These are phyloP conservation scores for Potorous gilbertii DNA, from an alignment of 2,797 vertebrate genomes.

Conservation along the genomic window DNA sequence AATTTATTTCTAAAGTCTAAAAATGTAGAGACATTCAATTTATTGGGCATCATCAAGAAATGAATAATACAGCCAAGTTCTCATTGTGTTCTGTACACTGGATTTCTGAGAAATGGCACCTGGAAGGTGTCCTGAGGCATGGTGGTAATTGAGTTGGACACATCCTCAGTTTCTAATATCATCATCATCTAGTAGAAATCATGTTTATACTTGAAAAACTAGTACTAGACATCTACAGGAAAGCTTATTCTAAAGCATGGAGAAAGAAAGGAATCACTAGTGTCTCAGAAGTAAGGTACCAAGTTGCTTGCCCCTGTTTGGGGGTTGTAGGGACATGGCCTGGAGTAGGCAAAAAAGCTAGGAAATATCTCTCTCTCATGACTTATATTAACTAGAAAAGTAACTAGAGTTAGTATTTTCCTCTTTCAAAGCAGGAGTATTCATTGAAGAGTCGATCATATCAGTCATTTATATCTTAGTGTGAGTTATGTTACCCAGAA, in stretches of 20 bases:
- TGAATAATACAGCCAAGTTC: constrained; percentile 47
- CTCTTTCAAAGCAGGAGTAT: constrained; percentile 14
- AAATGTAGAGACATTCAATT: constrained; percentile 17
- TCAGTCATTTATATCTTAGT: not conserved
- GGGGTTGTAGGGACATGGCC: not conserved
- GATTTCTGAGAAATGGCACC: constrained; percentile 10
- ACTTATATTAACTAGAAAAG: not conserved
- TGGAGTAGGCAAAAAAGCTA: not conserved
- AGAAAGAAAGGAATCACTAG: not conserved
- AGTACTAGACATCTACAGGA: constrained; percentile 15
- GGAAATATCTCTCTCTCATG: constrained; percentile 6
- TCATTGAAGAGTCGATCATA: not conserved
- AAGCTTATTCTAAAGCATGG: not conserved
- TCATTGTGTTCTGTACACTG: constrained; percentile 14
- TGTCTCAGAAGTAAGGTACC: not conserved
- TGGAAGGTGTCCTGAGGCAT: not conserved
- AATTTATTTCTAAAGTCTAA: constrained; percentile 29
- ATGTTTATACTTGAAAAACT: constrained; percentile 28
- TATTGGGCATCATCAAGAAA: constrained; percentile 22
- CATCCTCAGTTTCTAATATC: not conserved
- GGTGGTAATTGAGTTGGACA: not conserved
- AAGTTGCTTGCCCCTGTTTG: not conserved
- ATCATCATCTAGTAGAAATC: constrained; percentile 1
- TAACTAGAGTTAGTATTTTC: not conserved
- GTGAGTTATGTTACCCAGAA: constrained; percentile 10